Evolutionary conservation across 1,140 invertebrate species (phyloP), one percentile per base, ranked within the genome.

Genomic region (Drosophila baimaii): DNA sequence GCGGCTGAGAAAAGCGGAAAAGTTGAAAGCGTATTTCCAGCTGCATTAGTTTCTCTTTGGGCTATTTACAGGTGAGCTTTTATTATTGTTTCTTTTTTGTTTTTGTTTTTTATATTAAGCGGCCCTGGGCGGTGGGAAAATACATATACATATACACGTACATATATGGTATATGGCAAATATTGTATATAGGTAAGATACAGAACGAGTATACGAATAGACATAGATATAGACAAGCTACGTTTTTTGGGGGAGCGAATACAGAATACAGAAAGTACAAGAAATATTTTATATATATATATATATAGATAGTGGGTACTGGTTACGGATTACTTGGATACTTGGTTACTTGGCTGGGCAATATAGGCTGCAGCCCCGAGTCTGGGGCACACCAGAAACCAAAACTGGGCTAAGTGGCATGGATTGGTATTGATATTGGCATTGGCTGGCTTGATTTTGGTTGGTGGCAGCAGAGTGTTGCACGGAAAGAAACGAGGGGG

Each of bases 381-480:
- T 43, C 65, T 51, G 65, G 65, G 54, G 33, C 61, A 69, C 59
- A 68, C 62, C 61, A 51, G 63, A 64, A 66, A 66, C 65, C 51
- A 54, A 69, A 69, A 66, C 65, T 43, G 46, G 39, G 44, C 62
- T 65, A 63, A 43, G 63, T 65, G 63, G 46, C 29, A 64, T 68
- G 44, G 44, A 65, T 46, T 65, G 13, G 33, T 58, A 58, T 58
- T 46, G 37, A 58, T 58, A 58, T 46, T 58, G 25, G 39, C 41
- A 31, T 49, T 33, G 65, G 65, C 65, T 69, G 46, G 65, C 65
- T 69, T 66, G 61, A 66, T 69, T 58, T 66, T 68, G 61, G 62
- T 69, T 33, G 43, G 27, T 64, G 54, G 61, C 61, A 31, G 61
- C 61, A 37, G 17, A 31, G 49, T 62, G 49, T 62, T 64, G 64